These are phyloP conservation scores for Lysandra bellargus DNA, from an alignment of 2,888 invertebrate genomes.

Conservation along the genomic window DNA sequence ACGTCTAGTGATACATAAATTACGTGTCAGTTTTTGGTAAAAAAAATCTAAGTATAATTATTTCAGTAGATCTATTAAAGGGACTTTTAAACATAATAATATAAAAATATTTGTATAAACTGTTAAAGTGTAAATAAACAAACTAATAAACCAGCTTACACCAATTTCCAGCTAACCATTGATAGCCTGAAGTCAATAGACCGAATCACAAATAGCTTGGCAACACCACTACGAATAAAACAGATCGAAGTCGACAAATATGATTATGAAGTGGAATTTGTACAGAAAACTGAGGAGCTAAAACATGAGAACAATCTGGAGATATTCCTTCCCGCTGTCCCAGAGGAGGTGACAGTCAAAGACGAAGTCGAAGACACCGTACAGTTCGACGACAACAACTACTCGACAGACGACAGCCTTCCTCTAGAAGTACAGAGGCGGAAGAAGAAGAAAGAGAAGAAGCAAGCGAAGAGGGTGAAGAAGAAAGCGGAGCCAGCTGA, in stretches of 20 bases:
- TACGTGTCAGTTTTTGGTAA: too few relatives aligned
- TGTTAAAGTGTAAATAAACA: too few relatives aligned
- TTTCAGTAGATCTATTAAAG: too few relatives aligned
- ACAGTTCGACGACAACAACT: constrained; percentile 45
- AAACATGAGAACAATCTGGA: constrained; percentile 41
- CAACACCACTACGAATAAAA: constrained; percentile 45
- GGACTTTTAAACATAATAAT: too few relatives aligned
- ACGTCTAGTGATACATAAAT: too few relatives aligned
- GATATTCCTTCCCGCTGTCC: constrained; percentile 32
- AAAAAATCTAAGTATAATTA: too few relatives aligned
- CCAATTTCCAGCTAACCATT: constrained; percentile 54
- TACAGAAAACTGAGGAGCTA: constrained; percentile 39
- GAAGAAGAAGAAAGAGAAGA: constrained; percentile 46
- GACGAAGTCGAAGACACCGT: constrained; percentile 39
- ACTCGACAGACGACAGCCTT: constrained; percentile 57
- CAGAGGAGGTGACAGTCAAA: constrained; percentile 39
- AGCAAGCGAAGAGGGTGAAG: constrained; percentile 42
- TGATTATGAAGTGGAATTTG: constrained; percentile 45
- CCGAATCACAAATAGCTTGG: constrained; percentile 48
- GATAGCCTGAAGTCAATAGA: constrained; percentile 53
- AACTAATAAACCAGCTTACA: neutral
- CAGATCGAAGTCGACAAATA: constrained; percentile 45
- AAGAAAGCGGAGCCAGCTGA: constrained; percentile 43
- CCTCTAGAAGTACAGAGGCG: constrained; percentile 50
- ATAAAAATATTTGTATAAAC: too few relatives aligned